Conservation (phyloP, 2,888 invertebrate species). For the Neria commutata region DNA sequence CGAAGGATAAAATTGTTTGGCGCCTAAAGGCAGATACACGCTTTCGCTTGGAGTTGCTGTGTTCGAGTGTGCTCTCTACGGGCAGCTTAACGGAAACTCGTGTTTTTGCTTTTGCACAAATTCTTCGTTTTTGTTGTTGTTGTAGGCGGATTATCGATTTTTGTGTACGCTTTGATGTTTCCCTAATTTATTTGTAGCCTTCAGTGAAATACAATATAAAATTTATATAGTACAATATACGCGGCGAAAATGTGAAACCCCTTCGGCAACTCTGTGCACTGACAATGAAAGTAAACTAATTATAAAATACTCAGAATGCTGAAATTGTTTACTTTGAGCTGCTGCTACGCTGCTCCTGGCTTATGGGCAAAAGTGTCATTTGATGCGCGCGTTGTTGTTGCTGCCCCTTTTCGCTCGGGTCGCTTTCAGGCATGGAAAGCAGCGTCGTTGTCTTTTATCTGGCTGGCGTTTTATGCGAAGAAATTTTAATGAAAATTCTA, state of each 20-base stretch:
- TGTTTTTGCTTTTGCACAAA: too few species aligned
- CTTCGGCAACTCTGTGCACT: neutral
- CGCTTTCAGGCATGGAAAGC: neutral
- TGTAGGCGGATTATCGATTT: constrained; percentile 10
- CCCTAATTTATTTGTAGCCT: constrained; percentile 2
- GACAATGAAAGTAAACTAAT: constrained; percentile 6
- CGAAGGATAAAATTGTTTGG: too few species aligned
- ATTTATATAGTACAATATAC: too few species aligned
- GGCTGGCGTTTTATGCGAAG: too few species aligned
- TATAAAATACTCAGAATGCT: neutral
- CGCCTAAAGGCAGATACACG: too few species aligned
- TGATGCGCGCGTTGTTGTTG: neutral
- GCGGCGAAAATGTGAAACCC: neutral
- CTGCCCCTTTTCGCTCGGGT: too few species aligned
- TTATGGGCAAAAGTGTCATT: neutral
- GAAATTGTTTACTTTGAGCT: constrained; percentile 4
- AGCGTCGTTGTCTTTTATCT: neutral
- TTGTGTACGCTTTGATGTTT: constrained; percentile 9
- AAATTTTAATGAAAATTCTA: too few species aligned
- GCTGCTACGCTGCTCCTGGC: too few species aligned
- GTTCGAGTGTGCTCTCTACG: too few species aligned
- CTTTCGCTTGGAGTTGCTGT: neutral
- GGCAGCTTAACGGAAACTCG: too few species aligned
- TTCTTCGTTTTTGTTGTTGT: neutral
- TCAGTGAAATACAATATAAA: too few species aligned